Percentiles rank a stretch among this genome's conserved stretches.
Conservation (phyloP, 2,888 invertebrate genomes). For the Malthinus seriepunctatus region DNA sequence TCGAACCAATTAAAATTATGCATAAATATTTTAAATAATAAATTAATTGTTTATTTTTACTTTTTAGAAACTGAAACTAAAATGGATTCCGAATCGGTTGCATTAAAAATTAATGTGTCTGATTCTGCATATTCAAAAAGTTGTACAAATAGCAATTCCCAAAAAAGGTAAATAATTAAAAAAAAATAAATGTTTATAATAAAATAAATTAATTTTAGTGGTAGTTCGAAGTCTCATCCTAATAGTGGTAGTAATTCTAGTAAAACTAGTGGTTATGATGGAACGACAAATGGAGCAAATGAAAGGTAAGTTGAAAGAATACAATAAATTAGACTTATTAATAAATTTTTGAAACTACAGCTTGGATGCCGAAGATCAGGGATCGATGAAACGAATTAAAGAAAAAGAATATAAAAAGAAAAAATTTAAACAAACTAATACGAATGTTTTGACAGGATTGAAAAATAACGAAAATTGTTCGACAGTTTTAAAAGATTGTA, state of each 20-base stretch:
- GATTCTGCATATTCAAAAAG: constrained; percentile 84
- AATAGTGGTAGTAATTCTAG: constrained; percentile 80
- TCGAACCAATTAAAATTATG: no score
- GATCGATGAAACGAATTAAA: constrained; percentile 60
- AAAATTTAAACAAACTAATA: constrained; percentile 51
- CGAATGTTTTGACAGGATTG: not conserved
- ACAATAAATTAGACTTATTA: not conserved
- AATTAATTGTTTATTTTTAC: no score
- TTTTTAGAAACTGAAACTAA: not conserved
- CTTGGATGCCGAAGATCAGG: constrained; percentile 54
- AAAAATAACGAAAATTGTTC: not conserved
- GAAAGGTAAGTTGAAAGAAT: constrained; percentile 41
- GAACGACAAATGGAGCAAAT: constrained; percentile 59
- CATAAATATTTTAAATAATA: no score
- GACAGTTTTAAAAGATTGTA: not conserved
- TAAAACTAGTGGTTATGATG: constrained; percentile 80
- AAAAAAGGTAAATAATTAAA: constrained; percentile 66
- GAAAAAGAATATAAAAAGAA: constrained; percentile 67
- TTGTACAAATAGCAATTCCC: constrained; percentile 81
- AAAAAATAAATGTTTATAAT: constrained; percentile 1
- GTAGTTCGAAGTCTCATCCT: constrained; percentile 76
- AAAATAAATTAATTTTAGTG: constrained; percentile 58
- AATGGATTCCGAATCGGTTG: constrained; percentile 17
- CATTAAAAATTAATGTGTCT: constrained; percentile 64
- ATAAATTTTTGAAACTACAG: constrained; percentile 44